Base-by-base conservation (phyloP, 53 echinoderm and acorn worm genomes). In the Zoroaster sp. region DNA sequence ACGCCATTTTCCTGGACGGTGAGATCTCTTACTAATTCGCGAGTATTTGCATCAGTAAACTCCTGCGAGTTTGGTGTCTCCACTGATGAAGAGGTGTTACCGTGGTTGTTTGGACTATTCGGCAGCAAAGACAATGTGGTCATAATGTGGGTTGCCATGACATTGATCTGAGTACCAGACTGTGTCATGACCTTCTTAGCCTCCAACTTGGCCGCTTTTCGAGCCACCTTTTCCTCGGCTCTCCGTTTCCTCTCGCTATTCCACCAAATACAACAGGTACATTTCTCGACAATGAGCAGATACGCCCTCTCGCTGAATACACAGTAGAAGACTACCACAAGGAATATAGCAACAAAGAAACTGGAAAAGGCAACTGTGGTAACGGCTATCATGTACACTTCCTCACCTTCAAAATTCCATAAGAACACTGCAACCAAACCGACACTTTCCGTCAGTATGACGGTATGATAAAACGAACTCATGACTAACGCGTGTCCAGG, bases 301-400 rank as follows among this genome's bases (percentile, higher is more conserved):
- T 55, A 66, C 12, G 81, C 81, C 14, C 81, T 43, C 66, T 81
- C 67, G 30, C 81, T 81, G 42, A 81, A 66, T 41, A 81, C 12
- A 67, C 81, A 81, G 67, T 66, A 66, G 31, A 67, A 66, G 44
- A 81, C 66, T 36, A 67, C 67, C 43, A 81, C 55, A 3, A 66
- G 40, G 15, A 81, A 43, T 28, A 79, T 63, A 7, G 81, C 81
- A 1, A 81, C 67, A 13, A 81, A 43, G 35, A 81, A 66, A 81
- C 81, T 81, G 37, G 66, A 37, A 32, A 81, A 81, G 23, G 67
- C 81, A 66, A 81, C 81, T 67, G 81, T 14, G 12, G 81, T 81
- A 30, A 66, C 81, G 81, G 34, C 81, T 66, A 81, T 66, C 66
- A 42, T 66, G 68, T 81, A 81, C 31, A 66, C 42, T 12, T 2